phyloP scores from a whole-genome alignment of 1,140 invertebrate species.

The Euglossa dilemma region DNA sequence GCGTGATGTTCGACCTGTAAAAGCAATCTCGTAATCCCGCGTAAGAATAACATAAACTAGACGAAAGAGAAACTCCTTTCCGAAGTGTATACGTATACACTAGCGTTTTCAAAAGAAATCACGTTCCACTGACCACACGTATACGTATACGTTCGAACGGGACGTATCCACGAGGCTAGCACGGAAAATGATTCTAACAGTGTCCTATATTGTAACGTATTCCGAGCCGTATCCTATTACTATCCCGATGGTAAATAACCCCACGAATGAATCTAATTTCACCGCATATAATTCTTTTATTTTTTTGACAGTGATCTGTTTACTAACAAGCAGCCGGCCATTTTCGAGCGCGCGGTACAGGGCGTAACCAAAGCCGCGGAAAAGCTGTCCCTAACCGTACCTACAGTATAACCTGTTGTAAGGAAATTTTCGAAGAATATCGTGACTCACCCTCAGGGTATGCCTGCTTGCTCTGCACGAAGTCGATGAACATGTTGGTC shows the following conservation, averaged over 20 bases:
- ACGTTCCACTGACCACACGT: neutral
- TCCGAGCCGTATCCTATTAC: neutral
- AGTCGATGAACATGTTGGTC: slow-evolving; percentile 85
- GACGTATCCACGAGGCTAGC: neutral
- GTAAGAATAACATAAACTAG: neutral
- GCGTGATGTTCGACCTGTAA: neutral
- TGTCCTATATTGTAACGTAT: neutral
- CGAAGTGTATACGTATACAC: neutral
- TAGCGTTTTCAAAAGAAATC: neutral
- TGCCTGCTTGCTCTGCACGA: slow-evolving; percentile 82
- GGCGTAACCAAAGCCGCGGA: slow-evolving; percentile 69
- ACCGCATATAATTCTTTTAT: neutral
- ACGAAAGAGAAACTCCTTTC: neutral
- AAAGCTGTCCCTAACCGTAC: slow-evolving; percentile 49
- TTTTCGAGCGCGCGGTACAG: slow-evolving; percentile 69
- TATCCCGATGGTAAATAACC: neutral
- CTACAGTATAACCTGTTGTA: neutral
- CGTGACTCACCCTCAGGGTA: slow-evolving; percentile 83
- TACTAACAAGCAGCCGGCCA: slow-evolving; percentile 69
- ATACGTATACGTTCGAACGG: neutral
- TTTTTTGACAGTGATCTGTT: slow-evolving; percentile 62
- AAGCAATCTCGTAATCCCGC: neutral
- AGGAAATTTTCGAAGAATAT: neutral
- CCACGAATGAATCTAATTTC: neutral
- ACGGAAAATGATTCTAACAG: too few relatives aligned